Conservation (phyloP, 35 echinoderm and acorn worm species). For the Apostichopus japonicus region DNA sequence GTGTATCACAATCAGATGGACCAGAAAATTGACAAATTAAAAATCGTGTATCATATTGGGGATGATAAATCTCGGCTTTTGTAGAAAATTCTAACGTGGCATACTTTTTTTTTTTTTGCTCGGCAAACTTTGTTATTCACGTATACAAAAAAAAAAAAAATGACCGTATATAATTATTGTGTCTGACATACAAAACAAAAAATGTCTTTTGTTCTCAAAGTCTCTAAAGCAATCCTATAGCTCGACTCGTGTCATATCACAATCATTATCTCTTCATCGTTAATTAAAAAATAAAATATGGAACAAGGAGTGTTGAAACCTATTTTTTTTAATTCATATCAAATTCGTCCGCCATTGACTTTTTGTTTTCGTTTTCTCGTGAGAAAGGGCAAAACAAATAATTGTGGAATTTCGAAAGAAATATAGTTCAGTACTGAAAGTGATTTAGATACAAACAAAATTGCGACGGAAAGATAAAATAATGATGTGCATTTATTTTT, state of each 20-base stretch:
- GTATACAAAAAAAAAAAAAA: background rate
- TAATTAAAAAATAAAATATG: background rate
- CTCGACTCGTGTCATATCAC: background rate
- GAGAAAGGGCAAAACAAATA: too few species aligned
- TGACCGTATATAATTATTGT: background rate
- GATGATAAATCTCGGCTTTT: background rate
- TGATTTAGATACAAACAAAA: too few species aligned
- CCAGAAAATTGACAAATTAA: constrained; percentile 54
- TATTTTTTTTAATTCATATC: background rate
- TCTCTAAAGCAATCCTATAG: background rate
- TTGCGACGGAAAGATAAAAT: too few species aligned
- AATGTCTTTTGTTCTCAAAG: background rate
- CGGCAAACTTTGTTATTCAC: background rate
- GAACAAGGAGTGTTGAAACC: background rate
- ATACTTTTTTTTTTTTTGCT: constrained; percentile 16
- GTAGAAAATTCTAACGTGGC: background rate
- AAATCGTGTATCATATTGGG: constrained; percentile 33
- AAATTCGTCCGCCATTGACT: too few species aligned
- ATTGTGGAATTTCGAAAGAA: too few species aligned
- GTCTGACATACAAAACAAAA: background rate
- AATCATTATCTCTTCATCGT: background rate
- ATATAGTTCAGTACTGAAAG: too few species aligned
- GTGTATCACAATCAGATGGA: constrained; percentile 5
- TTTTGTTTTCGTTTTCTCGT: too few species aligned
- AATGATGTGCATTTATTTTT: too few species aligned